Base-by-base conservation (phyloP, 2,797 vertebrate genomes). In the Cyprinodon diabolis region DNA sequence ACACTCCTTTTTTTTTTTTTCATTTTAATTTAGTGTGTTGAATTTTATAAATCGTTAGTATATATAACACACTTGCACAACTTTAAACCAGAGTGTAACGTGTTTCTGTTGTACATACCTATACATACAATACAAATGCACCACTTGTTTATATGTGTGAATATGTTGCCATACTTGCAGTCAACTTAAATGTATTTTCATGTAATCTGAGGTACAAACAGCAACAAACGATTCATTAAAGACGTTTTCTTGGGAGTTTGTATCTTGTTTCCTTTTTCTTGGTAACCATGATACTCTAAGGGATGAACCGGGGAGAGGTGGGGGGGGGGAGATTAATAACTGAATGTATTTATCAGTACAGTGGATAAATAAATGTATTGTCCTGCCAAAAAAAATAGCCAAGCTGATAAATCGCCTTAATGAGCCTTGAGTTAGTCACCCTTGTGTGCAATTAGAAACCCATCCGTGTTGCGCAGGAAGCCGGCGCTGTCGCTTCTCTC, bases 401-500 rank as follows among this genome's bases (percentile, higher is more conserved):
- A 77, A 86, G 81, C 87, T 90, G 87, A 91, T 90, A 93, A 91
- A 89, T 87, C 66, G 83, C 81, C 86, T 85, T 91, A 91, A 93
- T 91, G 88, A 93, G 91, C 89, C 86, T 90, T 74, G 90, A 83
- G 85, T 93, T 92, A 91, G 81, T 91, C 90, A 89, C 91, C 87
- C 90, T 80, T 92, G 86, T 91, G 90, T 91, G 90, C 93, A 95
- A 96, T 95, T 96, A 92, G 87, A 92, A 93, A 96, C 96, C 94
- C 94, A 94, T 89, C 90, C 72, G 77, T 88, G 90, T 90, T 88
- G 83, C 81, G 66, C 94, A 92, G 94, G 94, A 96, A 96, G 95
- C 82, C 83, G 47, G 72, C 93, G 93, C 96, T 95, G 96, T 96
- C 96, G 96, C 96, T 96, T 94, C 95, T 95, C 96, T 97, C 96